Conservation (phyloP, 2,888 invertebrate species). For the Spisula subtruncata region DNA sequence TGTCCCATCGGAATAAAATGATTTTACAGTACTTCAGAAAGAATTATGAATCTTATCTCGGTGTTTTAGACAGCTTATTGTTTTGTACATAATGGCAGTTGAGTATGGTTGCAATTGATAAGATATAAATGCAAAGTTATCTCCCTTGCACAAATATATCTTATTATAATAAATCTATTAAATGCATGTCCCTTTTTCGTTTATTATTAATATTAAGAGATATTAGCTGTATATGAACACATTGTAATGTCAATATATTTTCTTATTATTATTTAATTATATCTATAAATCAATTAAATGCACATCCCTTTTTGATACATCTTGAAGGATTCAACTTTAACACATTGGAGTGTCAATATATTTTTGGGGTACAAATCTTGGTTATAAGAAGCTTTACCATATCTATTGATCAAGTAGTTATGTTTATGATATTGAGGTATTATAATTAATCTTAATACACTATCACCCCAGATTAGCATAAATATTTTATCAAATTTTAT, state of each 20-base stretch:
- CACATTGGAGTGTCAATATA: not conserved
- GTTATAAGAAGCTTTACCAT: not conserved
- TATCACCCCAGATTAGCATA: not conserved
- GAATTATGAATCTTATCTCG: no score
- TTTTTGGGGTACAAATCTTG: not conserved
- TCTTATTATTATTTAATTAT: no score
- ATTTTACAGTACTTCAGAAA: no score
- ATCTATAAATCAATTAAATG: no score
- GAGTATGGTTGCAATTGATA: no score
- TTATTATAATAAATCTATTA: no score
- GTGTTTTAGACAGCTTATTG: no score
- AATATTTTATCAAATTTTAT: constrained; percentile 36
- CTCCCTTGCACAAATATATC: not conserved
- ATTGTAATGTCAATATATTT: not conserved
- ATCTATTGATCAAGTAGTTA: not conserved
- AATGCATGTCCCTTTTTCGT: not conserved
- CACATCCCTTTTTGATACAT: no score
- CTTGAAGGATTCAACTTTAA: no score
- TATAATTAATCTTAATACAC: not conserved
- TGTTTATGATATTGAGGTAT: not conserved
- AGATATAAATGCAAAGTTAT: no score
- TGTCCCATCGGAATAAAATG: no score
- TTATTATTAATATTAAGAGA: not conserved
- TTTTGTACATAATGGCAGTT: no score
- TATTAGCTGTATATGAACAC: not conserved